phyloP scores from a whole-genome alignment of 2,113 vertebrate genomes.

The Daubentonia madagascariensis region DNA sequence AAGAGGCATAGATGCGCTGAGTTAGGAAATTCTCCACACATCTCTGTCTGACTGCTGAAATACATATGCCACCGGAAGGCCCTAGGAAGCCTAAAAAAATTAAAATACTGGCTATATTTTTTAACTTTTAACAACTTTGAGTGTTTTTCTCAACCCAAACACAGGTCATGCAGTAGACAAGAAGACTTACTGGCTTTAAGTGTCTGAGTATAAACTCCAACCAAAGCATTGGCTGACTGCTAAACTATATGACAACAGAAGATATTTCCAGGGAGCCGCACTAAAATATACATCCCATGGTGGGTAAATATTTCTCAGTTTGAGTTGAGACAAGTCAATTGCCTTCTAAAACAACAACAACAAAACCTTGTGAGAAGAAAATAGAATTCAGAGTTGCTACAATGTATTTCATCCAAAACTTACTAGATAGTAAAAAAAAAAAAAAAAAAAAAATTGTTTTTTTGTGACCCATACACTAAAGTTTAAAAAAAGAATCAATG shows the following conservation, averaged over 20 bases:
- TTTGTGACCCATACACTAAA: background rate
- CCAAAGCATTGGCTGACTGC: background rate
- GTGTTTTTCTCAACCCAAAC: background rate
- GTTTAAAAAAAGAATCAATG: background rate
- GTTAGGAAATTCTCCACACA: background rate
- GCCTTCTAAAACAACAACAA: background rate
- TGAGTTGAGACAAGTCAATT: background rate
- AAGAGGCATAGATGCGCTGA: background rate
- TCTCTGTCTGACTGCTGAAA: background rate
- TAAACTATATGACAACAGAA: background rate
- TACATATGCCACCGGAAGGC: background rate
- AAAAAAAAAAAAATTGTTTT: too few relatives aligned
- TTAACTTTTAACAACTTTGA: background rate
- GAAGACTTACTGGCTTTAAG: background rate
- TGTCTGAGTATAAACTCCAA: background rate
- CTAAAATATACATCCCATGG: background rate
- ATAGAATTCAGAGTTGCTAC: background rate
- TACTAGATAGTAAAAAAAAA: background rate
- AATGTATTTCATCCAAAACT: background rate
- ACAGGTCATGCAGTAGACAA: background rate
- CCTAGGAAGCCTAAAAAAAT: background rate
- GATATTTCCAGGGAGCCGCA: background rate
- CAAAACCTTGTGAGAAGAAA: background rate
- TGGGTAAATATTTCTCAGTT: background rate
- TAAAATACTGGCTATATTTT: background rate